These are phyloP conservation scores for Phenganax stokvisi DNA, from an alignment of 92 coral and sea anemone species.

Conservation along the genomic window DNA sequence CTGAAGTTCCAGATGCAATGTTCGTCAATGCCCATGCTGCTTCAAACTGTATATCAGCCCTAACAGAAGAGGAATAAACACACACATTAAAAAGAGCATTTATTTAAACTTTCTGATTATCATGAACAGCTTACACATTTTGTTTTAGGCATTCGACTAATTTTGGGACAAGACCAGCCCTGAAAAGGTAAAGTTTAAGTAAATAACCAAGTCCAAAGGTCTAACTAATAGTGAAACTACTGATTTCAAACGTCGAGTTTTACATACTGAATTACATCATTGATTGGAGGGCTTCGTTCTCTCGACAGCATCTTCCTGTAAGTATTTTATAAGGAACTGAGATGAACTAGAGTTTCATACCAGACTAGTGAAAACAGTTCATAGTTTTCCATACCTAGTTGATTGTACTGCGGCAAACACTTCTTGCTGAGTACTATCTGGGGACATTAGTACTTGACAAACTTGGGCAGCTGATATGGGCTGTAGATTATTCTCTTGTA, in stretches of 20 bases:
- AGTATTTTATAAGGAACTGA: neutral
- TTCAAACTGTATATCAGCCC: conserved; percentile 88
- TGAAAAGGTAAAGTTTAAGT: conserved; percentile 16
- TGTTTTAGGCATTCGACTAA: conserved; percentile 64
- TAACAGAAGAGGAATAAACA: conserved; percentile 10
- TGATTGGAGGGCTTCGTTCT: conserved; percentile 91
- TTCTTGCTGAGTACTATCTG: conserved; percentile 14
- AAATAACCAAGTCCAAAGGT: neutral
- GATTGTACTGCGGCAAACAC: conserved; percentile 74
- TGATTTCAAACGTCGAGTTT: neutral
- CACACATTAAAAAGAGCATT: neutral
- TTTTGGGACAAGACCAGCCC: conserved; percentile 79
- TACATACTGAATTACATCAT: conserved; percentile 81
- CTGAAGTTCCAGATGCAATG: conserved; percentile 83
- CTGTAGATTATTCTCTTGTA: conserved; percentile 51
- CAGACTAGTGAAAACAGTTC: no score
- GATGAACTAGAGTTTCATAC: neutral
- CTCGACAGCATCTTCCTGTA: conserved; percentile 85
- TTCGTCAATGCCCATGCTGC: conserved; percentile 78
- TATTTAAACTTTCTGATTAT: neutral
- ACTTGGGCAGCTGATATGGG: neutral
- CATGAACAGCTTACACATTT: conserved; percentile 31
- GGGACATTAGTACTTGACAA: neutral
- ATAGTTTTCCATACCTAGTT: conserved; percentile 52
- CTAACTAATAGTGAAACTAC: neutral